A percentile compares a stretch with the other conserved stretches of the same genome.
Evolutionary conservation across 2,888 invertebrate genomes (phyloP).

Genomic region (Notodonta ziczac): DNA sequence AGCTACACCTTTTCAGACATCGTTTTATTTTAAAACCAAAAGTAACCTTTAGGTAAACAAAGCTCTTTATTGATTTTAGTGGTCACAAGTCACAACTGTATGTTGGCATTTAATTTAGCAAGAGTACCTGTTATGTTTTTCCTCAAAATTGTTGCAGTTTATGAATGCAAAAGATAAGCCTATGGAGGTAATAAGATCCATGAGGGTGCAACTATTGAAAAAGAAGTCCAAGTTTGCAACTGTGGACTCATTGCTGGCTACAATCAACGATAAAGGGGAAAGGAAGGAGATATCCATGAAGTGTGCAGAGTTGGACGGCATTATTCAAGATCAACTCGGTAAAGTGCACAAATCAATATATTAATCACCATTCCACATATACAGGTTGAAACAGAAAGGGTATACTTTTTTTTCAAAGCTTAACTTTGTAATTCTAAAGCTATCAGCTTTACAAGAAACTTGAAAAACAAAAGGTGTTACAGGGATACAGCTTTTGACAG

Average conservation of each 20-base stretch:
- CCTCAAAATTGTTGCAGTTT: slow-evolving; percentile 71
- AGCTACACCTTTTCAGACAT: neutral
- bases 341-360: slow-evolving; percentile 21
- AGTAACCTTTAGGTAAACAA: neutral
- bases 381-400: no score
- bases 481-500: no score
- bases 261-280: slow-evolving; percentile 73
- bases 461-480: no score
- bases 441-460: no score
- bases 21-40: neutral
- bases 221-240: slow-evolving; percentile 86
- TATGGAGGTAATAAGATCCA: slow-evolving; percentile 86
- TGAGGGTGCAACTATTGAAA: slow-evolving; percentile 86
- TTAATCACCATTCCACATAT: neutral
- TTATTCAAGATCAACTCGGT: slow-evolving; percentile 88
- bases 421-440: no score
- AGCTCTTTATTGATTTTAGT: no score
- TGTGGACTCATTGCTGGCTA: slow-evolving; percentile 87
- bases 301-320: slow-evolving; percentile 89
- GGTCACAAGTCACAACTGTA: no score
- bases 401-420: no score
- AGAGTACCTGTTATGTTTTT: neutral
- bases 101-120: no score
- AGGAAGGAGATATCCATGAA: slow-evolving; percentile 86
- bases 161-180: slow-evolving; percentile 84